Percentiles rank a stretch among this genome's conserved stretches.
phyloP scores from a whole-genome alignment of 1,140 invertebrate genomes.

The Drosophila busckii region DNA sequence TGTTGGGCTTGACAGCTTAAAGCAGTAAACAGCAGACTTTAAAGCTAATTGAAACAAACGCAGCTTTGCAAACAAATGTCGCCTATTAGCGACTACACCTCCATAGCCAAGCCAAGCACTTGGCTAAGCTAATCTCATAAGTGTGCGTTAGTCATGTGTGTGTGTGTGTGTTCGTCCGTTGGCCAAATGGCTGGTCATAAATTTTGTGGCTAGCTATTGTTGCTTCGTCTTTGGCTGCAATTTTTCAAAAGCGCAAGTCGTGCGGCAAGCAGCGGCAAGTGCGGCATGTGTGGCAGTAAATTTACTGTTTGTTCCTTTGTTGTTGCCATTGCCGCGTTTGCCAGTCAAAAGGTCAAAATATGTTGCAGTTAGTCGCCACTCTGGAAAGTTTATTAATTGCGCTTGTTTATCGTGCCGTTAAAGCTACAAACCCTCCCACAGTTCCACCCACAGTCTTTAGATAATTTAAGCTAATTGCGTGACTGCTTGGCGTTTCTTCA shows the following conservation, averaged over 20 bases:
- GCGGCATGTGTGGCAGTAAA: constrained; percentile 51
- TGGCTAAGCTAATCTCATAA: constrained; percentile 57
- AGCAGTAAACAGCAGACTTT: constrained; percentile 45
- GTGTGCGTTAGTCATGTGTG: constrained; percentile 72
- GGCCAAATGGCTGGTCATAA: constrained; percentile 68
- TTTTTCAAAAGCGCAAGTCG: constrained; percentile 54
- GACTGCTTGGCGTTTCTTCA: constrained; percentile 52
- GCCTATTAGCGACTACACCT: constrained; percentile 38
- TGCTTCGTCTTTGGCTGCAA: constrained; percentile 45
- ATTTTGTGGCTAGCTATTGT: constrained; percentile 53
- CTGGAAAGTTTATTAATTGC: constrained; percentile 69
- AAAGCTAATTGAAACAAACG: constrained; percentile 65
- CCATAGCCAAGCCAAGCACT: constrained; percentile 1
- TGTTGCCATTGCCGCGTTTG: neutral
- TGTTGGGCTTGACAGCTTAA: constrained; percentile 68
- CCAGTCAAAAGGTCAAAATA: constrained; percentile 50
- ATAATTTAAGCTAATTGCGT: constrained; percentile 70
- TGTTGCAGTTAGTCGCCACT: constrained; percentile 26
- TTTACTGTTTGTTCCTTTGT: constrained; percentile 21
- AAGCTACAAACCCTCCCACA: constrained; percentile 26
- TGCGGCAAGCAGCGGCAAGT: constrained; percentile 8
- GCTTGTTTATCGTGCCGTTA: constrained; percentile 66
- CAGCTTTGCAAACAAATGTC: constrained; percentile 16
- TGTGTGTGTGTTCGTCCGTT: constrained; percentile 32
- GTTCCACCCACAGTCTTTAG: constrained; percentile 19